A percentile compares a stretch with the other conserved stretches of the same genome.
Evolutionary conservation across 2,888 invertebrate species (phyloP).

Genomic region (Dexiosoma caninum): DNA sequence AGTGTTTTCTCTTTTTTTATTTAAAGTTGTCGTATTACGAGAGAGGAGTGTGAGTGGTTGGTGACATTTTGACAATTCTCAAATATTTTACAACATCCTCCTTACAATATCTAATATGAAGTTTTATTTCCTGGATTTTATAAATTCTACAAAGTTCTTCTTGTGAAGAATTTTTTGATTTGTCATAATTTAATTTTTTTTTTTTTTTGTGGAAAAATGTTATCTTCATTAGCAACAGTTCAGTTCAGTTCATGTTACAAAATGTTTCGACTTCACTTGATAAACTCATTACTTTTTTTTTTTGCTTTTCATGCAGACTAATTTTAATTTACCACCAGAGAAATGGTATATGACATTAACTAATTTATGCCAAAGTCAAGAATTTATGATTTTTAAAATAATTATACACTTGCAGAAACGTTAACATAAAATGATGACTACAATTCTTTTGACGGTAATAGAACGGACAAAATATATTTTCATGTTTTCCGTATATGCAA

Average conservation of each 20-base stretch:
- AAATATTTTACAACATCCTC: constrained; percentile 30
- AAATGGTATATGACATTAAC: constrained; percentile 51
- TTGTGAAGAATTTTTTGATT: neutral
- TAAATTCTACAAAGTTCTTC: constrained; percentile 7
- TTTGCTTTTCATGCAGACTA: constrained; percentile 20
- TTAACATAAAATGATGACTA: neutral
- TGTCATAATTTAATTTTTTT: too few species aligned
- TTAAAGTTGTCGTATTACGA: neutral
- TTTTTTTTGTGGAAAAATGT: neutral
- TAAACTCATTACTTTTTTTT: constrained; percentile 13
- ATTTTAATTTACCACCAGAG: constrained; percentile 48
- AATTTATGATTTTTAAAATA: constrained; percentile 33
- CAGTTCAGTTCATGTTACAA: constrained; percentile 45
- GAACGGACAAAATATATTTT: too few species aligned
- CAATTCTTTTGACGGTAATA: too few species aligned
- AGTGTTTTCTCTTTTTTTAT: neutral
- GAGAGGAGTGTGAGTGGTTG: neutral
- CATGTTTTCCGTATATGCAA: too few species aligned
- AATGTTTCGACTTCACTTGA: constrained; percentile 33
- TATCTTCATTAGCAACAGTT: constrained; percentile 41
- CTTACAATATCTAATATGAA: constrained; percentile 19
- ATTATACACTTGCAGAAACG: constrained; percentile 20
- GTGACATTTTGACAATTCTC: constrained; percentile 29
- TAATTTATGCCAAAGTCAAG: constrained; percentile 48
- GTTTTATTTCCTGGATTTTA: constrained; percentile 12